A percentile compares a stretch with the other conserved stretches of the same genome.
Evolutionary conservation across 1,140 invertebrate species (phyloP).

Genomic region (Drosophila ficusphila): DNA sequence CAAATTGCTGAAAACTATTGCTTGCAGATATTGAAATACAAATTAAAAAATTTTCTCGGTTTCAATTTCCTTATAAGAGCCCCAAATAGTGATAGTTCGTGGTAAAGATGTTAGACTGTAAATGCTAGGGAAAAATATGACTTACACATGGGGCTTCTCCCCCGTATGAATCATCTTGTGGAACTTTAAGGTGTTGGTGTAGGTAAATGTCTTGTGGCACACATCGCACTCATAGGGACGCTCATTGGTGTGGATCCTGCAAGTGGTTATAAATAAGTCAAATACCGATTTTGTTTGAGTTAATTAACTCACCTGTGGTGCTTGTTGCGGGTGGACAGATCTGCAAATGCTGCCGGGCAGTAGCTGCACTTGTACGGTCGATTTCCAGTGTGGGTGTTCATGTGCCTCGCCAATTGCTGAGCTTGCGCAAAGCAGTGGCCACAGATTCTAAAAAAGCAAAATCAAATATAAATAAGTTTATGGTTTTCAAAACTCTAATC

Average conservation of each 20-base stretch:
- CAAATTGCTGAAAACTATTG: no score
- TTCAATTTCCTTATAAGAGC: no score
- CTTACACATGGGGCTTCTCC: constrained; percentile 82
- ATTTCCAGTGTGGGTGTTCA: constrained; percentile 82
- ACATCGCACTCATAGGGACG: constrained; percentile 86
- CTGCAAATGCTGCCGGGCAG: constrained; percentile 89
- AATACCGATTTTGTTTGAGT: no score
- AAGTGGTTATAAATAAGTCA: background rate
- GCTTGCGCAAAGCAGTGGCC: constrained; percentile 77
- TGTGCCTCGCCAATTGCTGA: constrained; percentile 76
- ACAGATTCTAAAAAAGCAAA: constrained; percentile 60
- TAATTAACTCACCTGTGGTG: constrained; percentile 84
- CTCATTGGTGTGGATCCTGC: constrained; percentile 86
- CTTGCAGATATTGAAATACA: no score
- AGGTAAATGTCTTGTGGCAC: constrained; percentile 87
- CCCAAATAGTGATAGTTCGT: background rate
- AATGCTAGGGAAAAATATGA: background rate
- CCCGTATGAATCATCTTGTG: constrained; percentile 83
- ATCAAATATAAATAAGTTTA: background rate
- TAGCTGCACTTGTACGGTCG: constrained; percentile 89
- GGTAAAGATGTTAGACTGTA: background rate
- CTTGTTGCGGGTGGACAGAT: constrained; percentile 86
- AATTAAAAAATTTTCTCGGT: no score
- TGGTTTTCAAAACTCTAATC: no score
- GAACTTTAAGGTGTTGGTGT: constrained; percentile 84